These are phyloP conservation scores for Aplysia californica DNA, from an alignment of 1,140 invertebrate species.

Conservation along the genomic window DNA sequence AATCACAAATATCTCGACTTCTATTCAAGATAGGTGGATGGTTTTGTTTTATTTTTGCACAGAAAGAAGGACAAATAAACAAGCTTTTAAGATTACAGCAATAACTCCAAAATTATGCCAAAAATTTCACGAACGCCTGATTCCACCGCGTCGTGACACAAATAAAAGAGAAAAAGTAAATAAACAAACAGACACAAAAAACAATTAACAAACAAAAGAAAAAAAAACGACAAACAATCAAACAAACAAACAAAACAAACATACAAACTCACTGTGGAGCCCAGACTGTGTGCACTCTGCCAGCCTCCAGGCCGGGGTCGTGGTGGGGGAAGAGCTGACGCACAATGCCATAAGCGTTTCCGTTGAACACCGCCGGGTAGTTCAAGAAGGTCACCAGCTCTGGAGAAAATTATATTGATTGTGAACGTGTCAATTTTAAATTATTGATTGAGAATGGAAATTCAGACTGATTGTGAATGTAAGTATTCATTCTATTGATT, in stretches of 20 bases:
- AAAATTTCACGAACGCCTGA: too few relatives aligned
- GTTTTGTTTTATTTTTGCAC: too few relatives aligned
- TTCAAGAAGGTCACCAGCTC: conserved; percentile 33
- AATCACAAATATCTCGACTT: too few relatives aligned
- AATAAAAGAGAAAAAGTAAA: background rate
- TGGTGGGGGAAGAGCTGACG: conserved; percentile 22
- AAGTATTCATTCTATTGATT: too few relatives aligned
- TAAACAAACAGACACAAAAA: too few relatives aligned
- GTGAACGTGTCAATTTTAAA: too few relatives aligned
- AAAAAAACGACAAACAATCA: background rate
- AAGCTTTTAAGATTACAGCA: background rate
- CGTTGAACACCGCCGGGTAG: conserved; percentile 45
- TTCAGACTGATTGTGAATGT: too few relatives aligned
- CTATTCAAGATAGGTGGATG: too few relatives aligned
- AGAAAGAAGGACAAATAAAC: too few relatives aligned
- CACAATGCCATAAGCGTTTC: conserved; percentile 38
- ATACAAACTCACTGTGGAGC: conserved; percentile 34
- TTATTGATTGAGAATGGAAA: too few relatives aligned
- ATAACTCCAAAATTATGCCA: background rate
- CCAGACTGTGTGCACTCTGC: conserved; percentile 16
- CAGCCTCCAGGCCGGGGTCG: conserved; percentile 31
- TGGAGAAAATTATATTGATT: conserved; percentile 25
- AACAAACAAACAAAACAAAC: background rate
- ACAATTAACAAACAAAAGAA: background rate
- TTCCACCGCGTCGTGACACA: too few relatives aligned